Conservation (phyloP, 2,113 vertebrate species). For the Cinclus cinclus region DNA sequence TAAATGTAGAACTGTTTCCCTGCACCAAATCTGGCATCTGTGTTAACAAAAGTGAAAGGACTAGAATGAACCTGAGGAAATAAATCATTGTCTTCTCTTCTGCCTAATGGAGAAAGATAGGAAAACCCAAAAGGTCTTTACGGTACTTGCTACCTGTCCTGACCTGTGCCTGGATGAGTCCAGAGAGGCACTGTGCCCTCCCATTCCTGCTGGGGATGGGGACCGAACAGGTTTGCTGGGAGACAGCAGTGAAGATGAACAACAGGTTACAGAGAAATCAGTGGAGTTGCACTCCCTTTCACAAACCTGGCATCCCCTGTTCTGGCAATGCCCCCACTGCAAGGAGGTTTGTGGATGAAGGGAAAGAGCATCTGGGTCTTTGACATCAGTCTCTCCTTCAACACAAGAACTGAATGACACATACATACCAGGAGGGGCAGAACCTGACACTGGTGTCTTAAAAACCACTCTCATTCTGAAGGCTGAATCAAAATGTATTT, state of each 20-base stretch:
- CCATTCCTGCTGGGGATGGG: neutral
- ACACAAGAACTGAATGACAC: rapidly evolving
- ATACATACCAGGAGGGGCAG: neutral
- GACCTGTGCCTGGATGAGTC: neutral
- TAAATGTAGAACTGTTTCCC: neutral
- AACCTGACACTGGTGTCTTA: neutral
- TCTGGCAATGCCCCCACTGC: neutral
- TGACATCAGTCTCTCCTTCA: neutral
- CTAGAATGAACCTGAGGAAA: neutral
- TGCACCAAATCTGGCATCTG: neutral
- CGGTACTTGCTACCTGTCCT: neutral
- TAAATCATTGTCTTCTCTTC: neutral
- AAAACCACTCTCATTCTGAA: neutral
- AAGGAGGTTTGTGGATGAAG: neutral
- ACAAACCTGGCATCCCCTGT: neutral
- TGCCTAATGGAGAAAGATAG: neutral
- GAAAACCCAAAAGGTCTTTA: neutral
- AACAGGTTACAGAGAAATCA: neutral
- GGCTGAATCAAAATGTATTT: neutral
- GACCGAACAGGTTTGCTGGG: neutral
- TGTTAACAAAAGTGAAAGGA: neutral
- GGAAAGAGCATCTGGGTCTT: neutral
- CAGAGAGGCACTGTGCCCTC: neutral
- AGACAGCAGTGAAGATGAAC: neutral
- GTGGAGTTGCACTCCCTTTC: neutral